These are phyloP conservation scores for Sander vitreus DNA, from an alignment of 2,113 vertebrate genomes.

Conservation along the genomic window DNA sequence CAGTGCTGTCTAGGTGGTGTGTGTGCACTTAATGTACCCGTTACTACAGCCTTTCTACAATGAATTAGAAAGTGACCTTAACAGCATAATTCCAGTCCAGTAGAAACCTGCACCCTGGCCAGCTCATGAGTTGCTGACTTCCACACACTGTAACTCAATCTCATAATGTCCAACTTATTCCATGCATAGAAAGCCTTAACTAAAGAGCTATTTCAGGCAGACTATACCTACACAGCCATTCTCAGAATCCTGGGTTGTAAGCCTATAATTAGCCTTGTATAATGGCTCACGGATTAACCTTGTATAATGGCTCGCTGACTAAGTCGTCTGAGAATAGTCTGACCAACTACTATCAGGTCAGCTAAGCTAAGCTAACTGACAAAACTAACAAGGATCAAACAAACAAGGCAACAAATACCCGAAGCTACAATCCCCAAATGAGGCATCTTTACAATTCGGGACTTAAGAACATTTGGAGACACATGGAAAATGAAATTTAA, in stretches of 20 bases:
- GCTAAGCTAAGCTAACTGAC: constrained; percentile 34
- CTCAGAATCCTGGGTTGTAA: constrained; percentile 63
- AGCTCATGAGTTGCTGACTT: constrained; percentile 20
- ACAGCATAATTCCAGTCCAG: not conserved
- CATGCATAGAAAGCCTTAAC: constrained; percentile 38
- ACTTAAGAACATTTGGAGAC: not conserved
- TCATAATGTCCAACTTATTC: constrained; percentile 32
- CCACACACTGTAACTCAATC: constrained; percentile 25
- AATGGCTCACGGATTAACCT: constrained; percentile 58
- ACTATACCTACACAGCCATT: constrained; percentile 56
- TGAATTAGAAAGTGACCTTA: not conserved
- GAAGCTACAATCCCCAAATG: not conserved
- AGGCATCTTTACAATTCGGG: not conserved
- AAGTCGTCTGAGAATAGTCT: constrained; percentile 66
- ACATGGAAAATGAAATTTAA: not conserved
- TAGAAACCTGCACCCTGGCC: not conserved
- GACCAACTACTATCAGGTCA: constrained; percentile 57
- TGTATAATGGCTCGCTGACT: constrained; percentile 61
- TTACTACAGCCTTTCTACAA: not conserved
- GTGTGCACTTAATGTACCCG: not conserved
- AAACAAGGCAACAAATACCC: constrained; percentile 5
- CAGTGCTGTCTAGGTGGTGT: not conserved
- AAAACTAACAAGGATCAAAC: constrained; percentile 52
- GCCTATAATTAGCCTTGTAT: constrained; percentile 72
- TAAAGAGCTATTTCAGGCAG: constrained; percentile 49